A percentile compares a stretch with the other conserved stretches of the same genome.
Evolutionary conservation across 2,797 vertebrate species (phyloP).

Genomic region (Micromesistius poutassou): DNA sequence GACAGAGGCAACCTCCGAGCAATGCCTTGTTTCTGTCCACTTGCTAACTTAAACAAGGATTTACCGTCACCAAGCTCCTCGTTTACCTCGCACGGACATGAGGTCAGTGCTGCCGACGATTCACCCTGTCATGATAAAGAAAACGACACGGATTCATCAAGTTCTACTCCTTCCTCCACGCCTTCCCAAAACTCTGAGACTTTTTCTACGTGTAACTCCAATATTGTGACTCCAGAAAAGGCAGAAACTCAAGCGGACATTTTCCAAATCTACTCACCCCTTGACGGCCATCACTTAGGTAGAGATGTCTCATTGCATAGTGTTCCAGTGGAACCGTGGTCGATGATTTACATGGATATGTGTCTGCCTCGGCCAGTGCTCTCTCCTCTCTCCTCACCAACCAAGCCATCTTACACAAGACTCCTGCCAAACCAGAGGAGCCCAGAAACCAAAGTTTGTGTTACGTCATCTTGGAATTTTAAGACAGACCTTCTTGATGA

Average conservation of each 20-base stretch:
- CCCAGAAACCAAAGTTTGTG: not conserved
- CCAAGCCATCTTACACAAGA: not conserved
- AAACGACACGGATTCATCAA: conserved; percentile 5
- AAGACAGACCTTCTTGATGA: conserved; percentile 63
- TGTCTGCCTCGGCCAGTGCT: conserved; percentile 37
- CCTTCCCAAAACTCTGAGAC: conserved; percentile 12
- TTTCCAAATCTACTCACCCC: not conserved
- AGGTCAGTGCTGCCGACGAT: not conserved
- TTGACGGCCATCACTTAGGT: not conserved
- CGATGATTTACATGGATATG: not conserved
- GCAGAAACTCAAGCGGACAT: conserved; percentile 1
- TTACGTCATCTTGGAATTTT: not conserved
- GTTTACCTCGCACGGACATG: not conserved
- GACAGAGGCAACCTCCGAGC: conserved; percentile 13
- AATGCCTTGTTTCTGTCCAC: not conserved
- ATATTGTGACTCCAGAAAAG: conserved; percentile 27
- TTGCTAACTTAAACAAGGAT: not conserved
- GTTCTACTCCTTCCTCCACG: not conserved
- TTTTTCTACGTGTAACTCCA: conserved; percentile 25
- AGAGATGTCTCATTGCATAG: not conserved
- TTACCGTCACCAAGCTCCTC: not conserved
- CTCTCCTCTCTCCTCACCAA: conserved; percentile 51
- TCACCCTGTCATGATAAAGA: conserved; percentile 8
- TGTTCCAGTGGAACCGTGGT: not conserved
- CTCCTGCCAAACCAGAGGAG: not conserved